Base-by-base conservation (phyloP, 2,888 invertebrate species). In the Zaprionus bogoriensis region DNA sequence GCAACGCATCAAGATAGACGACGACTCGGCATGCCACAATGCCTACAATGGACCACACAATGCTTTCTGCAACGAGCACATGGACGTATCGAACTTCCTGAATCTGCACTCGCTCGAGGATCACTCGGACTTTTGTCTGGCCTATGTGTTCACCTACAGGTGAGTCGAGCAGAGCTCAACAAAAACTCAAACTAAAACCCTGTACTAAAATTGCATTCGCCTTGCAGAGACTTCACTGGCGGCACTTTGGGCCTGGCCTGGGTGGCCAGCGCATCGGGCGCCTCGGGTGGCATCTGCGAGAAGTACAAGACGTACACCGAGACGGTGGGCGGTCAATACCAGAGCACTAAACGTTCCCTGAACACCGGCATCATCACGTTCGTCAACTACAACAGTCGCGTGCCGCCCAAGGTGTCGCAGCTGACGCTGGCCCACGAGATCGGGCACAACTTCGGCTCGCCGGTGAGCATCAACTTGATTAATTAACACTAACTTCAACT, bases 331-430 rank as follows among this genome's bases (percentile, higher is more conserved):
- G 98, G 98, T 54, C 95, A 97, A 92, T 97, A 97, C 91, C 97
- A 98, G 89, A 96, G 96, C 77, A 98, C 97, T 6, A 97, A 97
- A 90, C 94, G 98, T 67, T 98, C 97, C 9, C 93, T 99, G 38
- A 99, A 99, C 92, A 99, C 99, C 0, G 99, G 99, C 61, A 99
- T 99, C 89, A 99, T 99, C 69, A 99, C 99, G 1, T 97, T 99
- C 90, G 98, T 99, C 68, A 99, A 99, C 92, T 99, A 99, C 92
- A 98, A 98, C 90, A 97, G 96, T 89, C 92, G 98, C 30, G 99
- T 99, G 55, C 98, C 99, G 57, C 97, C 98, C 0, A 97, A 98
- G 92, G 99, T 99, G 20, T 99, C 99, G 28, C 98, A 99, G 90
- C 92, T 99, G 65, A 99, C 99, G 0, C 92, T 99, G 74, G 99